Conservation (phyloP, 1,140 invertebrate genomes). For the Lycorma delicatula region DNA sequence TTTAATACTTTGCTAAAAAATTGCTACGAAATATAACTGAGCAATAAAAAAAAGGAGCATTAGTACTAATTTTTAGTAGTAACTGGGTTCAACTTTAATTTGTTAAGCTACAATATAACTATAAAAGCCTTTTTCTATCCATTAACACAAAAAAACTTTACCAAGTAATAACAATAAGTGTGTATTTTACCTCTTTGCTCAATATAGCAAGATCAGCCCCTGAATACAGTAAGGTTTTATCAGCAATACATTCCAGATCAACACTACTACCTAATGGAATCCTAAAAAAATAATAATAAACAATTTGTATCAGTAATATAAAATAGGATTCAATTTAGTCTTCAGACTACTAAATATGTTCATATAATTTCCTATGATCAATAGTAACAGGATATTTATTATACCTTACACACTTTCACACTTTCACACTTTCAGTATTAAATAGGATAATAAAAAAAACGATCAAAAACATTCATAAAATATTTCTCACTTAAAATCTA, state of each 20-base stretch:
- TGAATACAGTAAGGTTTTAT: slow-evolving; percentile 54
- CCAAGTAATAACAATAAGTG: too few relatives aligned
- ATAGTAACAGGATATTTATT: not conserved
- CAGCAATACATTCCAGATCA: slow-evolving; percentile 48
- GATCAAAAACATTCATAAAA: too few relatives aligned
- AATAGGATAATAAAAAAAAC: not conserved
- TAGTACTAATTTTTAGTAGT: too few relatives aligned
- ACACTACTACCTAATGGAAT: slow-evolving; percentile 54
- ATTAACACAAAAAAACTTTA: too few relatives aligned
- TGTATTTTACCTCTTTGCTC: slow-evolving; percentile 55
- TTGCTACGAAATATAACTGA: too few relatives aligned
- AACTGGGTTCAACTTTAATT: too few relatives aligned
- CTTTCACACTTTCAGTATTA: not conserved
- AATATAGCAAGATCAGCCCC: slow-evolving; percentile 69
- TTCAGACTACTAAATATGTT: not conserved
- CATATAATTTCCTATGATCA: not conserved
- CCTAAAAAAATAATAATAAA: slow-evolving; percentile 16
- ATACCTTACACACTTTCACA: not conserved
- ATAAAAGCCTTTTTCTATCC: too few relatives aligned
- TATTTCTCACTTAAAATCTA: too few relatives aligned
- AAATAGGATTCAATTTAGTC: not conserved
- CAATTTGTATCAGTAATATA: not conserved
- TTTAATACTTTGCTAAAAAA: too few relatives aligned
- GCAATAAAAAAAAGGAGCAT: too few relatives aligned
- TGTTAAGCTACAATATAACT: too few relatives aligned